These are phyloP conservation scores for Drosophila hawaiiensis DNA, from an alignment of 2,888 invertebrate genomes.

Conservation along the genomic window DNA sequence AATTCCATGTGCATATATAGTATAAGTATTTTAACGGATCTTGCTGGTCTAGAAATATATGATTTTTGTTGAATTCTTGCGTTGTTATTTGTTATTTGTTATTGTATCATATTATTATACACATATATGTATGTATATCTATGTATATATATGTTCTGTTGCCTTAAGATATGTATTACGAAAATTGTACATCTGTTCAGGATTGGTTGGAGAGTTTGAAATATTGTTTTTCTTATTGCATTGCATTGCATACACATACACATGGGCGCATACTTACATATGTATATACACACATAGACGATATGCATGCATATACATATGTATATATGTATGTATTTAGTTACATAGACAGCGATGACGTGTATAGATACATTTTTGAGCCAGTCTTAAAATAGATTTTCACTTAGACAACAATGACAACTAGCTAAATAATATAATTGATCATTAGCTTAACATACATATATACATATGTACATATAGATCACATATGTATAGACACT, in stretches of 20 bases:
- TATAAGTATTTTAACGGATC: slow-evolving; percentile 19
- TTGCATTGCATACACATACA: slow-evolving; percentile 6
- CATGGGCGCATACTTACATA: slow-evolving; percentile 1
- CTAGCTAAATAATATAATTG: slow-evolving; percentile 14
- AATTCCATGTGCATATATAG: slow-evolving; percentile 32
- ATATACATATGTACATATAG: slow-evolving; percentile 8
- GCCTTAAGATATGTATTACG: slow-evolving; percentile 12
- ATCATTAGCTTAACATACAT: slow-evolving; percentile 18
- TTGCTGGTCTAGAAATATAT: slow-evolving; percentile 13
- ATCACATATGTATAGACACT: slow-evolving; percentile 8
- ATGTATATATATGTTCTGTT: slow-evolving; percentile 7
- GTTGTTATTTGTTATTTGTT: not conserved
- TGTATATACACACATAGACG: slow-evolving; percentile 18
- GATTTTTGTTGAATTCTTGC: not conserved
- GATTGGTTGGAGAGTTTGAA: not conserved
- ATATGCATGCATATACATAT: slow-evolving; percentile 18
- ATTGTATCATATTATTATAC: slow-evolving; percentile 9
- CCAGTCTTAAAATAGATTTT: slow-evolving; percentile 29
- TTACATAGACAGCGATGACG: slow-evolving; percentile 14
- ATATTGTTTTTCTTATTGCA: not conserved
- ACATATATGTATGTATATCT: slow-evolving; percentile 14
- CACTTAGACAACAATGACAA: slow-evolving; percentile 14
- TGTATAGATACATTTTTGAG: slow-evolving; percentile 27
- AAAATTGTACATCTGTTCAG: not conserved
- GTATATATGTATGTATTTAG: slow-evolving; percentile 19